A percentile compares a stretch with the other conserved stretches of the same genome.
Evolutionary conservation across 2,888 invertebrate species (phyloP).

Genomic region (Autographa pulchrina): DNA sequence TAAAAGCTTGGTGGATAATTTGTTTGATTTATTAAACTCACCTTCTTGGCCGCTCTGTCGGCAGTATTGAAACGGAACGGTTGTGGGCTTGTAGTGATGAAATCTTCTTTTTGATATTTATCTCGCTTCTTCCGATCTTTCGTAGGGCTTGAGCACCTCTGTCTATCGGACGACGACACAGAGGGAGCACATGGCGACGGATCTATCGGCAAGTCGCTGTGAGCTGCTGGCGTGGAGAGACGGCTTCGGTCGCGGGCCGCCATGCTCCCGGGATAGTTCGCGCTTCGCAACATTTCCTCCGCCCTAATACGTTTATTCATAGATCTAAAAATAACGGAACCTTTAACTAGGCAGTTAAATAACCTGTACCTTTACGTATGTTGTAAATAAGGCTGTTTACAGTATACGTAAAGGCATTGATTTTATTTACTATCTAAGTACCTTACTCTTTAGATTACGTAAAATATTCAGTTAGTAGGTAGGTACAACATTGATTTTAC

Average conservation of each 20-base stretch:
- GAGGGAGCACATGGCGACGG: constrained; percentile 81
- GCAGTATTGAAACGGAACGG: constrained; percentile 88
- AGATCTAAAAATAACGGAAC: constrained; percentile 79
- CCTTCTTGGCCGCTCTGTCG: constrained; percentile 83
- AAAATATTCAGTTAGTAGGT: not conserved
- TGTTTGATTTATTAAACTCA: constrained; percentile 42
- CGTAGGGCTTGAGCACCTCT: constrained; percentile 74
- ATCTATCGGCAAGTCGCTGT: constrained; percentile 84
- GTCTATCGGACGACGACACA: constrained; percentile 74
- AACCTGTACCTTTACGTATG: too few relatives aligned
- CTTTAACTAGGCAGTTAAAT: not conserved
- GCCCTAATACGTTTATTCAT: constrained; percentile 92
- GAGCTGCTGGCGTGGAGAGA: constrained; percentile 84
- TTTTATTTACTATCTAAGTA: not conserved
- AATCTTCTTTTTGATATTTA: constrained; percentile 79
- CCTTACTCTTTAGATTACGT: not conserved
- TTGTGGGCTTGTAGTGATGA: constrained; percentile 87
- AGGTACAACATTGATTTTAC: constrained; percentile 70
- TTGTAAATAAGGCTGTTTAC: too few relatives aligned
- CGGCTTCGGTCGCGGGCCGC: constrained; percentile 90
- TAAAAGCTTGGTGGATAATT: not conserved
- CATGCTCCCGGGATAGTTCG: constrained; percentile 92
- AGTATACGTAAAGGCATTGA: not conserved
- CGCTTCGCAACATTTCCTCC: constrained; percentile 91
- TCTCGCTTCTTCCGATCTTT: constrained; percentile 76